Evolutionary conservation across 2,888 invertebrate species (phyloP), one percentile per base, ranked within the genome.

Genomic region (Heterodera filipjevi): DNA sequence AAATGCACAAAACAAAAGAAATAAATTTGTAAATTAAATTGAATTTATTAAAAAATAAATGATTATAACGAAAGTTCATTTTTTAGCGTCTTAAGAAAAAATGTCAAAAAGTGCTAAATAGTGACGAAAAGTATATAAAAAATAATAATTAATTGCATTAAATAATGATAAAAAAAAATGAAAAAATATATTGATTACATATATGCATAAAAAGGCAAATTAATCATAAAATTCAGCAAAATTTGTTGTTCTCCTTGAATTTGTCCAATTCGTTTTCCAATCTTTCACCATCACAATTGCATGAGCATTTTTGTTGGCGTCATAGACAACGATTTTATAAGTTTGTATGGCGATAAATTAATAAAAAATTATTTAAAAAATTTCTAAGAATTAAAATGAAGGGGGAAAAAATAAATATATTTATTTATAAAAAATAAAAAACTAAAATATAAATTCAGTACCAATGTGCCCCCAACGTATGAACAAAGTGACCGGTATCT

Each of bases 261-360:
- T 71, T 79, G 71, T 71, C 79, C 35, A 14, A 49, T 39, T 79
- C 79, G 10, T 79, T 79, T n/a, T 70, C 79, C 22, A 78, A 77
- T n/a, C 71, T 79, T 30, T 70, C 76, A 1, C 71, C 77, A 14
- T 44, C 76, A 39, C 76, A 79, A 30, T 33, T 32, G 33, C 35
- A 44, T 6, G 44, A 33, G 6, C 77, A 76, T 6, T 19, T 68
- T 33, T 68, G 68, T 22, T 33, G 68, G 33, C 68, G 22, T 14
- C 68, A 68, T 30, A 68, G 68, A 68, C 33, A 32, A 32, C 64
- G 30, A n/a, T 64, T 32, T 39, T 75, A 53, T n/a, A 53, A 27
- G 33, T 64, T 39, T 39, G 39, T 3, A 39, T 39, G 3, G 39
- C n/a, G 39, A 39, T 39, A 6, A 39, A 6, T 39, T 39, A 39